Evolutionary conservation across 2,113 vertebrate species (phyloP), one percentile per base, ranked within the genome.

Genomic region (Leiothrix lutea): DNA sequence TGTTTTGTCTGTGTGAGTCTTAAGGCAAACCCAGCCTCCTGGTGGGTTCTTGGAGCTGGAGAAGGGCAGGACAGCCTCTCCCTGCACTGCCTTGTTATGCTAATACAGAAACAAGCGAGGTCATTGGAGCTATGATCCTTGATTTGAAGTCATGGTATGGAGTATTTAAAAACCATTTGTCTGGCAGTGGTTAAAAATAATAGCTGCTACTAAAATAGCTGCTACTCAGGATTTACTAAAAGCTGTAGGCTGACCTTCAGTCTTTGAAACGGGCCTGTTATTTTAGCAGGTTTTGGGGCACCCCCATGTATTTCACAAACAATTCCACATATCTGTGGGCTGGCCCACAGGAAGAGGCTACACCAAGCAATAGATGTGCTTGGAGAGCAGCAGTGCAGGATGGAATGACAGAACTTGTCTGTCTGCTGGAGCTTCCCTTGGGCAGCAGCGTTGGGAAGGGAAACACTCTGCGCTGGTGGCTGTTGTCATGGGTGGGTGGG

Each of bases 1-100:
- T 96, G 85, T 98, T 98, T 96, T 98, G 93, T 98, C 80, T 98
- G 95, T 96, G 95, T 98, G 96, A 95, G 97, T 96, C 44, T 13
- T 92, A 67, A 92, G 87, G 96, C 92, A 93, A 97, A 93, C 28
- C 50, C 72, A 51, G 45, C 28, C 88, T 95, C 86, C 35, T 44
- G 36, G 44, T 44, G 93, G 92, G 92, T 95, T 95, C 92, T 42
- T 88, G 88, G 67, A 81, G 47, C 84, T 90, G 94, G 88, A 73
- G 57, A 33, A 50, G 51, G 90, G 90, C 80, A 67, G 80, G 58
- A 25, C 35, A 65, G 70, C 40, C 79, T 86, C 50, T 78, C 54
- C 86, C 65, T 20, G 5, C 48, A 1, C 80, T 74, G 80, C 19
- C 51, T 17, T 21, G 25, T 72, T 21, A 14, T 8, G 2, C 58